Evolutionary conservation across 92 coral and sea anemone genomes (phyloP).

Genomic region (Metridium senile): DNA sequence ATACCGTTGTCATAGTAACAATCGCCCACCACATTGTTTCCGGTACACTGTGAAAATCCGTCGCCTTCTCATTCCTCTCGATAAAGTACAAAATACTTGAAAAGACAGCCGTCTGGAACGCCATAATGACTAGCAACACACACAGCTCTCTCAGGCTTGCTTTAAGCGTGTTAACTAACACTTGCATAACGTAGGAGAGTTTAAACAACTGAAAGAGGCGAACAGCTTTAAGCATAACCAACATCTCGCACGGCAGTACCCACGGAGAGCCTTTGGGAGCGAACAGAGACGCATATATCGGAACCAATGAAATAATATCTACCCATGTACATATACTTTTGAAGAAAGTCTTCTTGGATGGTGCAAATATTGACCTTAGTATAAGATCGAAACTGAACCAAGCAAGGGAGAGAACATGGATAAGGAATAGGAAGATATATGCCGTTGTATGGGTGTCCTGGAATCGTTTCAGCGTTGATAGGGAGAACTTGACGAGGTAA

Average conservation of each 20-base stretch:
- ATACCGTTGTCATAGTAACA: conserved; percentile 98
- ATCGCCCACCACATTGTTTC: conserved; percentile 99
- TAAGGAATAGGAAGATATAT: conserved; percentile 56
- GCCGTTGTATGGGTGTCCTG: conserved; percentile 54
- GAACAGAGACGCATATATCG: conserved; percentile 70
- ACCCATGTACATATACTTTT: conserved; percentile 86
- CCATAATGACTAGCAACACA: conserved; percentile 82
- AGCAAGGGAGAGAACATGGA: conserved; percentile 73
- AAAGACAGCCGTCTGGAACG: conserved; percentile 87
- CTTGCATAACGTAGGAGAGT: conserved; percentile 96
- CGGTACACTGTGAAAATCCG: conserved; percentile 86
- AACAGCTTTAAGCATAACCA: conserved; percentile 83
- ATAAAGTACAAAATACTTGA: conserved; percentile 87
- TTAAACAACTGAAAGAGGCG: conserved; percentile 90
- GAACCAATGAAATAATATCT: conserved; percentile 80
- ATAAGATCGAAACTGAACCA: conserved; percentile 88
- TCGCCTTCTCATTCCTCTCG: conserved; percentile 67
- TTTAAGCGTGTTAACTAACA: conserved; percentile 87
- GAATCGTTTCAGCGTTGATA: conserved; percentile 79
- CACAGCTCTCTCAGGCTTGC: conserved; percentile 90
- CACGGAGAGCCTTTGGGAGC: conserved; percentile 32
- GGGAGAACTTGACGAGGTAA: conserved; percentile 79
- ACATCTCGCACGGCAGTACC: conserved; percentile 74
- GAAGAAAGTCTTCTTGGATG: conserved; percentile 66
- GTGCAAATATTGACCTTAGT: conserved; percentile 77